Percentiles rank a stretch among this genome's conserved stretches.
phyloP scores from a whole-genome alignment of 2,113 vertebrate species.

The Myotis yumanensis region DNA sequence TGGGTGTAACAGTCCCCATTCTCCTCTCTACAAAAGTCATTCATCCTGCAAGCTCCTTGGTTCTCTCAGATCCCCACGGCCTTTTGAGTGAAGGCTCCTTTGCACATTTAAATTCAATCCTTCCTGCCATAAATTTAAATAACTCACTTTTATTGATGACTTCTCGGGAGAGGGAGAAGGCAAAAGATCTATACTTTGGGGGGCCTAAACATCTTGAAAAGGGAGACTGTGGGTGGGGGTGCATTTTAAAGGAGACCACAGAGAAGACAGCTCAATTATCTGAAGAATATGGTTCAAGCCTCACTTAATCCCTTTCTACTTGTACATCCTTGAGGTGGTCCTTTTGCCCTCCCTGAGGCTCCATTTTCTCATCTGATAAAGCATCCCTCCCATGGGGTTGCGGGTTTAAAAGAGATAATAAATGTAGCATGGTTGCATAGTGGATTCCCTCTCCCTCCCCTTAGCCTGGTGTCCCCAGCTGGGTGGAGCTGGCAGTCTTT shows the following conservation, averaged over 20 bases:
- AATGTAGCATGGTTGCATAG: not conserved
- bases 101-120: not conserved
- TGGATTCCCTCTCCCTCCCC: not conserved
- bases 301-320: not conserved
- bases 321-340: not conserved
- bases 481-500: not conserved
- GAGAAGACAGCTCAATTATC: not conserved
- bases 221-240: not conserved
- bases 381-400: not conserved
- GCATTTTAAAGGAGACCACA: not conserved
- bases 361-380: slow-evolving; percentile 5
- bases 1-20: not conserved
- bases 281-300: not conserved
- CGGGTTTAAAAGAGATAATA: not conserved
- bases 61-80: not conserved
- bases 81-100: not conserved
- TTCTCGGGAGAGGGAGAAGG: not conserved
- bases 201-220: not conserved
- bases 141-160: not conserved
- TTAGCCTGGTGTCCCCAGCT: not conserved
- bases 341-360: not conserved
- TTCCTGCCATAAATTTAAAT: not conserved
- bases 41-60: not conserved
- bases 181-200: not conserved
- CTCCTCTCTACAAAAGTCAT: not conserved